Percentiles rank a stretch among this genome's conserved stretches.
Evolutionary conservation across 1,140 invertebrate species (phyloP).

Genomic region (Brachionus manjavacas): DNA sequence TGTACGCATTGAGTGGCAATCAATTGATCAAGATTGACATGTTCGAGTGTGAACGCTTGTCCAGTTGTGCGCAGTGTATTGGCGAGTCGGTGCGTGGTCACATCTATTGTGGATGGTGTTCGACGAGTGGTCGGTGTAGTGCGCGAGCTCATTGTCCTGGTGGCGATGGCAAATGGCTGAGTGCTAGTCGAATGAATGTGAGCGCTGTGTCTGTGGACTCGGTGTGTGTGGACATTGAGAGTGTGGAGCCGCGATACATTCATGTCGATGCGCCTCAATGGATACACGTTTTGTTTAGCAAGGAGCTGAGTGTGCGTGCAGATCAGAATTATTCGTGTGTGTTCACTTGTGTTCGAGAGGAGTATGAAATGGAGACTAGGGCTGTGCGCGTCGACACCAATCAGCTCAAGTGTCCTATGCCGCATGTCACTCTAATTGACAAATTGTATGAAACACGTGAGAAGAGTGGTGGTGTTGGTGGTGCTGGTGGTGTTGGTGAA

Average conservation of each 20-base stretch:
- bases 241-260: background rate
- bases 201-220: background rate
- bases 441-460: no score
- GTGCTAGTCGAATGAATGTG: background rate
- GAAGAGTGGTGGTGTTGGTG: no score
- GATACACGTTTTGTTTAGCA: background rate
- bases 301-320: background rate
- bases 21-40: background rate
- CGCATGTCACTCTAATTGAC: background rate
- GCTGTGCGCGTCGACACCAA: background rate
- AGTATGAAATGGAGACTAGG: background rate
- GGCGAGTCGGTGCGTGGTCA: background rate
- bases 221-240: background rate
- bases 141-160: background rate
- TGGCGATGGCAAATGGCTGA: background rate
- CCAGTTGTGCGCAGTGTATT: background rate
- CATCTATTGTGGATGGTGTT: slow-evolving; percentile 13
- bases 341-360: background rate
- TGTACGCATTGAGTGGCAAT: background rate
- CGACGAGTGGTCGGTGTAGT: background rate
- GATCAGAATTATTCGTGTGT: background rate
- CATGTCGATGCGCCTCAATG: background rate
- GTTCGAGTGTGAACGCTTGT: background rate
- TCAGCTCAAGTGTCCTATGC: background rate
- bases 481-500: no score